phyloP scores from a whole-genome alignment of 1,140 invertebrate genomes.

The Euschistus heros region DNA sequence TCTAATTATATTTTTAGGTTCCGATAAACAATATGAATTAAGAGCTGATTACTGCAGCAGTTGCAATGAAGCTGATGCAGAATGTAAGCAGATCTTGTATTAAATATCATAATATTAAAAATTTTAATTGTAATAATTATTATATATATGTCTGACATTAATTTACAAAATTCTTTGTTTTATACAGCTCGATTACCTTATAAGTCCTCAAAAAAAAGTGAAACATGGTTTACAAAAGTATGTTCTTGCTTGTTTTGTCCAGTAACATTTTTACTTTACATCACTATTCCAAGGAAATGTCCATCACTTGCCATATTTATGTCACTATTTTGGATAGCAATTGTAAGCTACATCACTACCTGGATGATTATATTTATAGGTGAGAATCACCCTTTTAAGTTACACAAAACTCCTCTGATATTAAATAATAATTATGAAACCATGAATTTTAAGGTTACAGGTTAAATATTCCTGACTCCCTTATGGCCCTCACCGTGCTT shows the following conservation, averaged over 20 bases:
- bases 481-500: conserved; percentile 76
- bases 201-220: not conserved
- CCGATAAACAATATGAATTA: no score
- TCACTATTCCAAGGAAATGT: not conserved
- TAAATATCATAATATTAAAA: not conserved
- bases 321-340: not conserved
- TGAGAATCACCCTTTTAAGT: not conserved
- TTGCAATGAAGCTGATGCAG: no score
- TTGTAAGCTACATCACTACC: not conserved
- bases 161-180: not conserved
- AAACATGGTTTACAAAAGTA: not conserved
- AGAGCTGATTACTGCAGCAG: no score
- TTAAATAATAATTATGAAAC: not conserved
- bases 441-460: conserved; percentile 44
- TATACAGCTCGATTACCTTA: not conserved
- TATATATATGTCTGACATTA: not conserved
- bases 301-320: not conserved
- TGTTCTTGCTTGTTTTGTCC: not conserved
- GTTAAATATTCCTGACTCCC: conserved; percentile 53
- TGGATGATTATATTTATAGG: not conserved
- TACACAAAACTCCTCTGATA: not conserved
- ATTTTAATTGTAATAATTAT: not conserved
- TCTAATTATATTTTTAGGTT: no score
- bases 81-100: no score
- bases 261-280: not conserved